A percentile compares a stretch with the other conserved stretches of the same genome.
Evolutionary conservation across 30 jellyfish, hydroid and myxozoan genomes (phyloP).

Genomic region (Aurelia sp.): DNA sequence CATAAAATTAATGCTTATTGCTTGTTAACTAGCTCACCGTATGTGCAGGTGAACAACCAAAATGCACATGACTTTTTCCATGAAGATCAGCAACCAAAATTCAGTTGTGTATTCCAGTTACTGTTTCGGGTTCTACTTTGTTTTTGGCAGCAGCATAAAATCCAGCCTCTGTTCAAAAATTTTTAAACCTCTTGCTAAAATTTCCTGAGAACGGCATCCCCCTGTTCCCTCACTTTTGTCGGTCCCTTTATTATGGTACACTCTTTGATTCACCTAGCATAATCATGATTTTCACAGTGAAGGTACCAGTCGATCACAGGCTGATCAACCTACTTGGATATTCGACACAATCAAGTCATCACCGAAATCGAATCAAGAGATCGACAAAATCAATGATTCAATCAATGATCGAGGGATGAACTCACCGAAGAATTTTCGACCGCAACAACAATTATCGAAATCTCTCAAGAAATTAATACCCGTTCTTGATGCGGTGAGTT

Average conservation of each 20-base stretch:
- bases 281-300: conserved; percentile 43
- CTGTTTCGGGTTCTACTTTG: no score
- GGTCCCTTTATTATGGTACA: neutral
- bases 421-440: conserved; percentile 78
- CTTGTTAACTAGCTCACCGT: no score
- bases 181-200: no score
- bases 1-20: no score
- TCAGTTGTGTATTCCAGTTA: no score
- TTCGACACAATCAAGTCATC: conserved; percentile 79
- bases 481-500: conserved; percentile 90
- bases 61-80: no score
- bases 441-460: conserved; percentile 85
- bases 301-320: conserved; percentile 54
- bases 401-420: conserved; percentile 36
- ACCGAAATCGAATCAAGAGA: conserved; percentile 60
- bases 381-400: conserved; percentile 63
- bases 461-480: conserved; percentile 89
- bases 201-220: no score
- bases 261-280: neutral
- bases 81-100: no score
- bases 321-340: conserved; percentile 84
- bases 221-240: no score
- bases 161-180: no score
- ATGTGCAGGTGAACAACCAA: no score
- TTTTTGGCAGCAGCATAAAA: no score